Base-by-base conservation (phyloP, 2,113 vertebrate species). In the Herpailurus yagouaroundi region DNA sequence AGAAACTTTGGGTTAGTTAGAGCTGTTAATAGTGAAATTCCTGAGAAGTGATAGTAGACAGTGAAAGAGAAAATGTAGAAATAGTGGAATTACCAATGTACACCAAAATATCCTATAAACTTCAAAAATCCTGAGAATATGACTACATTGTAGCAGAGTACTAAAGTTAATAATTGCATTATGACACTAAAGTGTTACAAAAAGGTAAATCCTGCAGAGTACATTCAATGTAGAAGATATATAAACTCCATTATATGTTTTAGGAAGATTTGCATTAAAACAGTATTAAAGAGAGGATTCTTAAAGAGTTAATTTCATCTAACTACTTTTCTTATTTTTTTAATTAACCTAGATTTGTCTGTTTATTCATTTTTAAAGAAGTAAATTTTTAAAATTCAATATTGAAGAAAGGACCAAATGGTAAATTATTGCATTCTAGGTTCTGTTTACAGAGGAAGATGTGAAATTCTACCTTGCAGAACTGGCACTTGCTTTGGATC, bases 361-460 rank as follows among this genome's bases (percentile, higher is more conserved):
- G 12, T 81, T 86, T 94, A 33, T 33, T 89, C 3, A 4, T 79
- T 97, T 98, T 88, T 89, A 94, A 74, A 50, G 14, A 96, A 89
- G 5, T 76, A 92, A 80, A 73, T 89, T 96, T 98, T 98, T 94
- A 97, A 97, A 97, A 97, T 96, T 97, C 97, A 97, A 97, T 98
- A 98, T 96, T 98, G 86, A 98, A 98, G 98, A 97, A 98, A 98
- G 99, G 98, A 99, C 99, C 99, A 99, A 99, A 99, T 99, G 99
- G 99, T 99, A 99, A 99, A 99, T 99, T 99, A 99, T 99, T 99
- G 99, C 99, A 99, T 99, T 99, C 99, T 99, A 99, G 99, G 99
- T 99, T 99, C 99, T 99, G 99, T 99, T 99, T 99, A 99, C 99
- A 99, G 99, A 99, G 99, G 99, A 99, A 99, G 99, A 99, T 99